Conservation (phyloP, 2,888 invertebrate species). For the Stenchaetothrips biformis region DNA sequence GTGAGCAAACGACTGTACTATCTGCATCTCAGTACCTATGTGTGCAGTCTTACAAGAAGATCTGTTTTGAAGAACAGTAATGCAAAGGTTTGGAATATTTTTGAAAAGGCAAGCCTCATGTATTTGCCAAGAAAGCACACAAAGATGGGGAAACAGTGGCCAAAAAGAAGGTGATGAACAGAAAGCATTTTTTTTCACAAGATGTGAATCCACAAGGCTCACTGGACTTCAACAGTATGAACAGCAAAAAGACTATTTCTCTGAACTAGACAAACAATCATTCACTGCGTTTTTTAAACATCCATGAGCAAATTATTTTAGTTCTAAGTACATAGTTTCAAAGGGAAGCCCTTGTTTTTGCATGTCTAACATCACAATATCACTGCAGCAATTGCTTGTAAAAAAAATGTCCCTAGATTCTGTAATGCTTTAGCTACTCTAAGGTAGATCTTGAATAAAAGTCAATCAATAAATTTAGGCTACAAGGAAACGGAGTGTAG, state of each 20-base stretch:
- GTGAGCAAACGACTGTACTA: background rate
- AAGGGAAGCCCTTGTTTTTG: background rate
- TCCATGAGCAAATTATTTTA: slow-evolving; percentile 10
- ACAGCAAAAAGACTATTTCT: background rate
- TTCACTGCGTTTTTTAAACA: background rate
- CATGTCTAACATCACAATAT: background rate
- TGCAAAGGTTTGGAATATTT: background rate
- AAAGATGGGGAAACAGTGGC: background rate
- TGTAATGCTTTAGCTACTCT: background rate
- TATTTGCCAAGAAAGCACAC: background rate
- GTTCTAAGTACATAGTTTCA: slow-evolving; percentile 16
- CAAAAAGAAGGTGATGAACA: background rate
- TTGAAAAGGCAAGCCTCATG: background rate
- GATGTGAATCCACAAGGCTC: background rate
- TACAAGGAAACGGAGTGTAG: background rate
- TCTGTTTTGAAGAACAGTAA: background rate
- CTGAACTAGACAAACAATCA: background rate
- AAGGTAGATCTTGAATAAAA: background rate
- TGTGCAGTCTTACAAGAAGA: background rate
- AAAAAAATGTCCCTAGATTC: background rate
- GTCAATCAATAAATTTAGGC: background rate
- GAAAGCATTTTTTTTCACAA: background rate
- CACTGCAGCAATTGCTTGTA: background rate
- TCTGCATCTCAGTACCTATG: background rate
- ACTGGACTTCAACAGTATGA: background rate